Evolutionary conservation across 2,888 invertebrate species (phyloP), one percentile per base, ranked within the genome.

Genomic region (Abrostola tripartita): DNA sequence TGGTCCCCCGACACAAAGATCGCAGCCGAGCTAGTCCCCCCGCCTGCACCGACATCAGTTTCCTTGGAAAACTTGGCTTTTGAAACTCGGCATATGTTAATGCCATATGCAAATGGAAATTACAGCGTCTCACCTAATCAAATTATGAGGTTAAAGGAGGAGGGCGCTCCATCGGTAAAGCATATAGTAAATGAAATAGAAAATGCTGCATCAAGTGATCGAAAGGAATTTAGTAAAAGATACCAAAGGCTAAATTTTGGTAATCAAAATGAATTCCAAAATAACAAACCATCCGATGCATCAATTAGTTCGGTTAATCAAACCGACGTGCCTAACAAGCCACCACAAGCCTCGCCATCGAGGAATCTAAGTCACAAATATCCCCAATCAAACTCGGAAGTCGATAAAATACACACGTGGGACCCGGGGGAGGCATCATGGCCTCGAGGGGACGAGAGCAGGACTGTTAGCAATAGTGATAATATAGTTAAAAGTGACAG

Each of bases 81-180:
- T 70, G 95, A 96, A 84, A 96, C 96, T n/a, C 95, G 97, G 52
- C 97, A 98, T 88, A 96, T 97, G 87, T 95, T 98, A 73, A 97
- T 98, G 96, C 97, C 98, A 1, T 98, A 97, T 87, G 97, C 97
- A 81, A 97, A 97, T 89, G 98, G 98, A 42, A 97, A 97, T 77
- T 98, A 98, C 91, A 98, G 98, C 88, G 98, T 98, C 37, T 98
- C 98, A 52, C 98, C 98, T 81, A 98, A 98, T 90, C 97, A 98
- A 95, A 98, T 98, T 82, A 96, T 98, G 71, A 96, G 98, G 81
- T 95, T 98, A 75, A 97, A 97, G 76, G 96, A 96, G 75, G 95
- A 96, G 70, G 95, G 95, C 59, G 92, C 94, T 52, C 94, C 95
- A 36, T 96, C 96, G 36, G 97, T 97, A 61, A 96, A 96, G 79